A percentile compares a stretch with the other conserved stretches of the same genome.
phyloP scores from a whole-genome alignment of 2,113 vertebrate genomes.

The Microtus ochrogaster region DNA sequence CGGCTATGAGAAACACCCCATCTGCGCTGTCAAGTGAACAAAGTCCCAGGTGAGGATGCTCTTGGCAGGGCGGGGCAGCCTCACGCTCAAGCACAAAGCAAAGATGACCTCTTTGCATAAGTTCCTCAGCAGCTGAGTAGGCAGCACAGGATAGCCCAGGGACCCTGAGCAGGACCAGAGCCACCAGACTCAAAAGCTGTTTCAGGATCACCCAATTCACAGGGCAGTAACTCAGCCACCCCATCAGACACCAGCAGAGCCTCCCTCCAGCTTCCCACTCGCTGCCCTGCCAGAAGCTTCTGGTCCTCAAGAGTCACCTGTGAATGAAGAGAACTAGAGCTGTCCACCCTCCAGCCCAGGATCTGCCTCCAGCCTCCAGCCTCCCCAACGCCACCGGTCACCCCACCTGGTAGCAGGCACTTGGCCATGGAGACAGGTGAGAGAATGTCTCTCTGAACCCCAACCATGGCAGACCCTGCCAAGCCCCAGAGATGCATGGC shows the following conservation, averaged over 20 bases:
- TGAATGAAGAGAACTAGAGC: not conserved
- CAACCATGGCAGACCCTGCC: rapidly evolving
- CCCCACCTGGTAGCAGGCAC: not conserved
- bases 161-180: not conserved
- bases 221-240: rapidly evolving
- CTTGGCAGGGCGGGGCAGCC: not conserved
- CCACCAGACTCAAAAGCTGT: not conserved
- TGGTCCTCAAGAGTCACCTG: conserved; percentile 17
- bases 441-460: not conserved
- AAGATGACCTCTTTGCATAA: not conserved
- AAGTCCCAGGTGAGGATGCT: conserved; percentile 8
- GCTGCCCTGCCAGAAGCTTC: rapidly evolving
- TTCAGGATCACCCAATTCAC: not conserved
- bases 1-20: rapidly evolving
- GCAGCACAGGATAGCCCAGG: rapidly evolving
- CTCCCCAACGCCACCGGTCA: not conserved
- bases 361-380: not conserved
- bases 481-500: not conserved
- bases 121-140: not conserved
- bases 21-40: not conserved
- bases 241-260: rapidly evolving
- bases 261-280: not conserved
- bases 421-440: rapidly evolving
- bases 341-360: not conserved
- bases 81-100: not conserved